These are phyloP conservation scores for Heteronetta atricapilla DNA, from an alignment of 2,113 vertebrate genomes.

Conservation along the genomic window DNA sequence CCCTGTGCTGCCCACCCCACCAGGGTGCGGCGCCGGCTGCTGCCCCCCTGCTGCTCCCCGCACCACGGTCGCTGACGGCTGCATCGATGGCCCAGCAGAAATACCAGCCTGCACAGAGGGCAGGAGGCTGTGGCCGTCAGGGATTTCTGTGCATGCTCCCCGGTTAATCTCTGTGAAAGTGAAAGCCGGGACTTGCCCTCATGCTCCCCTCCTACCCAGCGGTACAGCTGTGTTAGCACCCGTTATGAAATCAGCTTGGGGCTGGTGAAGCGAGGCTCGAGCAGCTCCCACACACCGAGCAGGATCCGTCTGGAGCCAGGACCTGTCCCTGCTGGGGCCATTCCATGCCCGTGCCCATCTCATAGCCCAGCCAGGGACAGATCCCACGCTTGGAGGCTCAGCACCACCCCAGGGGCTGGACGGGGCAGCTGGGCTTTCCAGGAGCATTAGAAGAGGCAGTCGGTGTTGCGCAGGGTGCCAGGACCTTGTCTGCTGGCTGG, in stretches of 20 bases:
- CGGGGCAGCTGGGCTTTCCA: neutral
- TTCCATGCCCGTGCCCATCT: fast-evolving
- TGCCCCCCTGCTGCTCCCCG: neutral
- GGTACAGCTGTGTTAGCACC: neutral
- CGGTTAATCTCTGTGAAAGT: neutral
- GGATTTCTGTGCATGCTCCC: neutral
- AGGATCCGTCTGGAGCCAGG: fast-evolving
- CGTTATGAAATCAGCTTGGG: neutral
- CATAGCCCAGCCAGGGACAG: neutral
- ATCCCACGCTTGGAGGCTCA: fast-evolving
- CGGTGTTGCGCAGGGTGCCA: neutral
- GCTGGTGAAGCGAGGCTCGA: neutral
- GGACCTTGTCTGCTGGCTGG: neutral
- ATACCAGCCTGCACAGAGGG: fast-evolving
- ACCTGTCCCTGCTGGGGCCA: neutral
- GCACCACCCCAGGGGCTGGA: neutral
- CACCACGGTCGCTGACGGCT: neutral
- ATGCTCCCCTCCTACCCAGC: fast-evolving
- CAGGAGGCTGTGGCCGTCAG: fast-evolving
- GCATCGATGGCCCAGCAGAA: neutral
- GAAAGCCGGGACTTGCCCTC: neutral
- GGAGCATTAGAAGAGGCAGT: neutral
- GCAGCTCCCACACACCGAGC: fast-evolving
- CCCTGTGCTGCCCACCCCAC: neutral
- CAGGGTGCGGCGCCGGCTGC: fast-evolving